Base-by-base conservation (phyloP, 2,113 vertebrate species). In the Nansenia antarctica region DNA sequence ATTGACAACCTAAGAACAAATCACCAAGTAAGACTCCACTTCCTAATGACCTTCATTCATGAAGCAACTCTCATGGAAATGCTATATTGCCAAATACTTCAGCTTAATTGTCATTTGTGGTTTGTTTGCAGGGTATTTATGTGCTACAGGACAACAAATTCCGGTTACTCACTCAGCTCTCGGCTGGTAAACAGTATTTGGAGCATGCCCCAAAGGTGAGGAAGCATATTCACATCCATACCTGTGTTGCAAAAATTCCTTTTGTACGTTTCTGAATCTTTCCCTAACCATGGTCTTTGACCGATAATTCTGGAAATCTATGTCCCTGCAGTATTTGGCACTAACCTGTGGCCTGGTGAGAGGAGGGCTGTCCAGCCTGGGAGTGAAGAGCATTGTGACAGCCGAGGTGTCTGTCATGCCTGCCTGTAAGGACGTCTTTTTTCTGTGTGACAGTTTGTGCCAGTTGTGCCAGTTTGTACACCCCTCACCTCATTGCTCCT, bases 141-240 rank as follows among this genome's bases (percentile, higher is more conserved):
- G 96, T 98, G 57, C 95, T 98, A 72, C 96, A 98, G 84, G 96
- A 98, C 83, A 98, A 97, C 83, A 98, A 95, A 87, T 98, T 97
- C 76, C 91, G 94, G 32, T 87, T 97, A 39, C 86, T 98, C 82
- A 94, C 89, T 76, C 95, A 96, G 73, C 95, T 98, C 79, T 98
- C 96, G 79, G 89, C 92, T 70, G 95, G 96, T 72, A 98, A 98
- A 82, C 96, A 98, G 80, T 95, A 96, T 87, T 88, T 98, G 90
- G 96, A 98, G 78, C 94, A 95, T 32, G 94, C 95, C 52, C 96
- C 96, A 63, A 98, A 98, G 96, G 96, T 97, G 90, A 61, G 69
- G 5, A 52, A 15, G 9, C 22, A 18, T 37, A 14, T 37, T 14
- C 11, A 37, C 20, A 22, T 14, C 31, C 4, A 22, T 22, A 26